Conservation (phyloP, 2,797 vertebrate species). For the Craterocephalus amniculus region DNA sequence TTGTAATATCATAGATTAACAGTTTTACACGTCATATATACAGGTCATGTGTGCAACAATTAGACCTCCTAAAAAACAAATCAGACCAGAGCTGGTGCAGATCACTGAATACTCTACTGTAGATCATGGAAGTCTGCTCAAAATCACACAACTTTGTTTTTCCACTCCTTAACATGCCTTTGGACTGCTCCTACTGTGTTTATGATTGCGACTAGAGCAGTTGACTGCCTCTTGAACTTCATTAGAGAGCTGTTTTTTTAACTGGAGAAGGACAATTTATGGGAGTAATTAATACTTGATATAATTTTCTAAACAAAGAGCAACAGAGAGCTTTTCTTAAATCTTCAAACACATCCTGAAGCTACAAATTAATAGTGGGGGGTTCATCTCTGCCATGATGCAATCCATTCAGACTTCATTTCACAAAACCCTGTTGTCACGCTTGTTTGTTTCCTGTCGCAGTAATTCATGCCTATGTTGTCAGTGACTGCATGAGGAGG, state of each 20-base stretch:
- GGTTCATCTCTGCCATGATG: neutral
- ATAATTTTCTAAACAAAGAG: too few species aligned
- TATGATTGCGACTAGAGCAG: neutral
- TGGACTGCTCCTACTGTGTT: neutral
- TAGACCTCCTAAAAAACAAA: neutral
- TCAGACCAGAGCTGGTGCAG: neutral
- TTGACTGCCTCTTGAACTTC: neutral
- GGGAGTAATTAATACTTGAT: too few species aligned
- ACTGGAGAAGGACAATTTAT: neutral
- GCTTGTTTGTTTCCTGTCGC: conserved; percentile 4
- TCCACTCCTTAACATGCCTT: neutral
- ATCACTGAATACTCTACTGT: neutral
- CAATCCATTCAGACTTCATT: neutral
- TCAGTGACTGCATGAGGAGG: conserved; percentile 27
- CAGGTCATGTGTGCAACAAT: neutral
- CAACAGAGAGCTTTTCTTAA: neutral
- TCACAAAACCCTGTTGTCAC: neutral
- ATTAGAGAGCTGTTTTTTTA: neutral
- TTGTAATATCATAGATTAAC: neutral
- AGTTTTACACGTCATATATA: neutral
- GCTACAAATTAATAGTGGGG: neutral
- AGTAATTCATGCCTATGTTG: conserved; percentile 13
- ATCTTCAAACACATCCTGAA: neutral
- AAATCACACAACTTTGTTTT: neutral
- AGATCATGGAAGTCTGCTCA: neutral